phyloP scores from a whole-genome alignment of 2,113 vertebrate genomes.

The Azemiops feae region DNA sequence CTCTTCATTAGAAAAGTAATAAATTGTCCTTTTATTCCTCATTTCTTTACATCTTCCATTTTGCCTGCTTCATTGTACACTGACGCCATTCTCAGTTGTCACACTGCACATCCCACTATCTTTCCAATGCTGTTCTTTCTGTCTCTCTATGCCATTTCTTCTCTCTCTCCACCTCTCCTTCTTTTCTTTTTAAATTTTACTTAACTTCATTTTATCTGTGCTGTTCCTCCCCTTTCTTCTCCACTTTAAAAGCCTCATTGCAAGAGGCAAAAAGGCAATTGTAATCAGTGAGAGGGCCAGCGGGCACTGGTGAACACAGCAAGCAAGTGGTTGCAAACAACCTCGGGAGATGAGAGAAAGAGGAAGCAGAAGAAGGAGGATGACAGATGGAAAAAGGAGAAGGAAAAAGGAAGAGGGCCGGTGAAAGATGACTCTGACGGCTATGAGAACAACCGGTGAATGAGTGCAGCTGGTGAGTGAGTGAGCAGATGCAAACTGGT shows the following conservation, averaged over 20 bases:
- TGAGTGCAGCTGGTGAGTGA: not conserved
- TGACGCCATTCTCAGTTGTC: not conserved
- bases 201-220: too few species aligned
- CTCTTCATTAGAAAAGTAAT: too few species aligned
- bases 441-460: not conserved
- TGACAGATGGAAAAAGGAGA: not conserved
- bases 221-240: too few species aligned
- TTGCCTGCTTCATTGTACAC: not conserved
- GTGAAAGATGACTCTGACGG: not conserved
- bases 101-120: too few species aligned
- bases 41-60: not conserved
- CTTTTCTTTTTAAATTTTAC: too few species aligned
- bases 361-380: not conserved
- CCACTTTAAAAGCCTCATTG: too few species aligned
- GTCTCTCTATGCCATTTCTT: too few species aligned
- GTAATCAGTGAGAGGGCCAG: not conserved
- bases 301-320: not conserved
- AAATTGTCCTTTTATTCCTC: too few species aligned
- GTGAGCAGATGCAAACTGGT: not conserved
- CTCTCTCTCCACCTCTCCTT: too few species aligned
- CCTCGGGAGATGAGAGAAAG: not conserved
- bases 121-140: too few species aligned
- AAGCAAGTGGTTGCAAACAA: not conserved
- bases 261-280: not conserved
- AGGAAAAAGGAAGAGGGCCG: not conserved